These are phyloP conservation scores for Chorisops tibialis DNA, from an alignment of 2,888 invertebrate genomes.

Conservation along the genomic window DNA sequence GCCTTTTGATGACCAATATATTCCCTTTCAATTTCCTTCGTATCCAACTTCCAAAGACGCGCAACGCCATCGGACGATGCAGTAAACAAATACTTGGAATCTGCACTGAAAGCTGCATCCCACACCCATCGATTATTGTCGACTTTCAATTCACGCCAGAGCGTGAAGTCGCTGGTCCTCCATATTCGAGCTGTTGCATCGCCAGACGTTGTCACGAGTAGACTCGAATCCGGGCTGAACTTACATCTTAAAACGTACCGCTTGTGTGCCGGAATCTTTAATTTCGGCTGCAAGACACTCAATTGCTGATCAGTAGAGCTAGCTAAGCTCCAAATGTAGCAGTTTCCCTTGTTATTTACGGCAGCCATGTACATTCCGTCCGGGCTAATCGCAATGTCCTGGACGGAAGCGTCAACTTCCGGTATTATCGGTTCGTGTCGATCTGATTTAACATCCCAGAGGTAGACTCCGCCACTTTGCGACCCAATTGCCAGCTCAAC, in stretches of 20 bases:
- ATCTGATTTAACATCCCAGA: conserved; percentile 92
- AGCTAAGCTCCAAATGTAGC: conserved; percentile 82
- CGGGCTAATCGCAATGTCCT: conserved; percentile 84
- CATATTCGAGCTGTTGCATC: conserved; percentile 91
- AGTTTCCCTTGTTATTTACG: conserved; percentile 91
- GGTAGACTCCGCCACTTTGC: conserved; percentile 88
- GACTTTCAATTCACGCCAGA: conserved; percentile 69
- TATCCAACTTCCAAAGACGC: conserved; percentile 88
- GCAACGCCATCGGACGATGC: conserved; percentile 94
- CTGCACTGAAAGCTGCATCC: conserved; percentile 96
- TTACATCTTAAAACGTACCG: conserved; percentile 88
- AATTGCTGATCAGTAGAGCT: conserved; percentile 61
- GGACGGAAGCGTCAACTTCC: conserved; percentile 86
- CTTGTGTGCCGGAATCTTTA: conserved; percentile 75
- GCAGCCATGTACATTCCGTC: conserved; percentile 87
- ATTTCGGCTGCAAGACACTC: conserved; percentile 68
- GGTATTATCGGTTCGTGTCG: conserved; percentile 83
- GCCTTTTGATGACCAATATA: conserved; percentile 95
- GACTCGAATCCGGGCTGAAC: conserved; percentile 91
- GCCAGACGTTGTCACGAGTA: conserved; percentile 93
- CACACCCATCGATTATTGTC: conserved; percentile 93
- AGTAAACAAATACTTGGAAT: conserved; percentile 90
- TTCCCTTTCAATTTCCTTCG: conserved; percentile 80
- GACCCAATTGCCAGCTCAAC: conserved; percentile 94
- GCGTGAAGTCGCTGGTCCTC: conserved; percentile 76